phyloP scores from a whole-genome alignment of 2,797 vertebrate species.

The Poecilia picta region DNA sequence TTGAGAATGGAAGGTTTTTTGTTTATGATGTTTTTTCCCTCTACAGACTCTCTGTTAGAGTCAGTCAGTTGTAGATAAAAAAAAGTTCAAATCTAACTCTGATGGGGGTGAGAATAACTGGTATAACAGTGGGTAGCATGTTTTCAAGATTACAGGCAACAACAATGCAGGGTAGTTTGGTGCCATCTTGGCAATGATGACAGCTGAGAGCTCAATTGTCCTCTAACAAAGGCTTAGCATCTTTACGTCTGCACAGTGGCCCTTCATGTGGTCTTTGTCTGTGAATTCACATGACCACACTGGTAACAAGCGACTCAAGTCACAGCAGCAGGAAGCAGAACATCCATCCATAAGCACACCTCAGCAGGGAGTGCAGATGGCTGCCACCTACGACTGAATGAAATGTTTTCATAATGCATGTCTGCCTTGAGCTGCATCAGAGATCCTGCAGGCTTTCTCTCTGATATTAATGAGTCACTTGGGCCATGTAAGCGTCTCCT shows the following conservation, averaged over 20 bases:
- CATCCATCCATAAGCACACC: not conserved
- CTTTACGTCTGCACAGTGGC: not conserved
- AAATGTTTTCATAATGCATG: not conserved
- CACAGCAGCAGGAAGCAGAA: not conserved
- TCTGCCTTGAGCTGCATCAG: slow-evolving; percentile 8
- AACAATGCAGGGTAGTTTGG: not conserved
- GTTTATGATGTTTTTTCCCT: not conserved
- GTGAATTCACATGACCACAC: slow-evolving; percentile 1
- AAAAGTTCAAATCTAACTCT: not conserved
- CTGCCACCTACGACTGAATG: not conserved
- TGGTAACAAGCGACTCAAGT: not conserved
- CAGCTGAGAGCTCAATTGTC: not conserved
- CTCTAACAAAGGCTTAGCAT: not conserved
- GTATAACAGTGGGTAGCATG: not conserved
- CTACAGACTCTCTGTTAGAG: not conserved
- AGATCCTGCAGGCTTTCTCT: not conserved
- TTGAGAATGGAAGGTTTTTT: not conserved
- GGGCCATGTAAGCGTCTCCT: not conserved
- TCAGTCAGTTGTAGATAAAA: not conserved
- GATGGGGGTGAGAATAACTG: not conserved
- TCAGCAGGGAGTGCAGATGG: not conserved
- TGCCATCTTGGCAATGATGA: not conserved
- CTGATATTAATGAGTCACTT: slow-evolving; percentile 30
- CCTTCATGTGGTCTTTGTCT: not conserved
- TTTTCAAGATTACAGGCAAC: not conserved